Evolutionary conservation across 2,113 vertebrate genomes (phyloP), one percentile per base, ranked within the genome.

Genomic region (Sminthopsis crassicaudata): DNA sequence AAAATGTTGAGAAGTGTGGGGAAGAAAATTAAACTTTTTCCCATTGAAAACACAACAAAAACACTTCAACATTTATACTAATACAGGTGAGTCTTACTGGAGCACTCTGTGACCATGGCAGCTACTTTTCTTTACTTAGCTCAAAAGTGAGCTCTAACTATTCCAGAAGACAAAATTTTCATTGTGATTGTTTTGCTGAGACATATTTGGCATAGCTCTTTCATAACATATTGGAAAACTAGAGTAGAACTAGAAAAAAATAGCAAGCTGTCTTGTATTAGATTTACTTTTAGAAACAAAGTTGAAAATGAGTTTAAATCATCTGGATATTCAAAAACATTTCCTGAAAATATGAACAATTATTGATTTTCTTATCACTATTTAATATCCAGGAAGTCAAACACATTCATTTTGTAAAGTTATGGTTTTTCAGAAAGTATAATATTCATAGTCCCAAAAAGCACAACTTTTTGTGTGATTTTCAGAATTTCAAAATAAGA

Each of bases 401-500:
- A 94, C 91, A 46, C 2, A 91, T 91, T 36, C 48, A 91, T 60
- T 94, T 55, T 90, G n/a, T 89, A 95, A 95, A 93, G 27, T 6
- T 93, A 2, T 89, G 36, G 30, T 27, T 96, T 94, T 91, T 36
- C 3, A 60, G 5, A 2, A 90, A 91, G 1, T 1, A 3, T 90
- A 23, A 54, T 12, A 3, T n/a, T 92, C 95, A 90, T 57, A 96
- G 90, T 26, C 26, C 90, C 50, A 93, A 95, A 90, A 89, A 53
- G 25, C 12, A 55, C 11, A 91, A 67, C 8, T 27, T 89, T 46
- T 60, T 89, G 53, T 51, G 16, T 53, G 90, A 22, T 94, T 48
- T 48, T 48, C 46, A 48, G 46, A 48, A 48, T 48, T 95, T 94
- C 19, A 97, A 42, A 96, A 60, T 42, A 96, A 90, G 67, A 94